Evolutionary conservation across 2,113 vertebrate species (phyloP).

Genomic region (Paracyprichromis sp.): DNA sequence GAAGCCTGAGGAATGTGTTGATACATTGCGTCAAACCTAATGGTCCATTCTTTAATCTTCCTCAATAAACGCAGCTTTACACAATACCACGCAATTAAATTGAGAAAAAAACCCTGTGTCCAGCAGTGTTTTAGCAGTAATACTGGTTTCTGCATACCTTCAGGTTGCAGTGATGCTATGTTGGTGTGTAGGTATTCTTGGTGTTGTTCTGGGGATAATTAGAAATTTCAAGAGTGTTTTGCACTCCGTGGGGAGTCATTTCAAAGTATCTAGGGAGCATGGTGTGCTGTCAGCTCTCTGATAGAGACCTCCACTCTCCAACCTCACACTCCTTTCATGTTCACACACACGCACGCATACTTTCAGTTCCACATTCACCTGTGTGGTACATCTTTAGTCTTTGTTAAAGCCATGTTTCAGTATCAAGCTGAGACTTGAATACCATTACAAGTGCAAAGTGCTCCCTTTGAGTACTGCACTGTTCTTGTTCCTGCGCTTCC

Average conservation of each 20-base stretch:
- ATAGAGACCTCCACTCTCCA: neutral
- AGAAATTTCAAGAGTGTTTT: conserved; percentile 54
- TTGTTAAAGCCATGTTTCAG: conserved; percentile 29
- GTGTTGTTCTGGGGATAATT: conserved; percentile 42
- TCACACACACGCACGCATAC: neutral
- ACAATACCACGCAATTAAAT: neutral
- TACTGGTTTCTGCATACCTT: neutral
- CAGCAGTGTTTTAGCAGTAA: neutral
- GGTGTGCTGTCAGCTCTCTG: conserved; percentile 16
- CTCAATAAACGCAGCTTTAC: neutral
- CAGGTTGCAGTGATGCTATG: neutral
- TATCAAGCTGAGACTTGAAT: conserved; percentile 53
- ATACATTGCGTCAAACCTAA: neutral
- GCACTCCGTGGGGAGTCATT: conserved; percentile 42
- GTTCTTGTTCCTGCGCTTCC: conserved; percentile 2
- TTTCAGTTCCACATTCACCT: conserved; percentile 21
- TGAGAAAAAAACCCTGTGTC: neutral
- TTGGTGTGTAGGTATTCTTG: conserved; percentile 3
- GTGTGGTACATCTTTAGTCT: conserved; percentile 44
- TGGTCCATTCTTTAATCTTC: neutral
- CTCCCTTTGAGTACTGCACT: conserved; percentile 39
- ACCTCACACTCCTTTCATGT: neutral
- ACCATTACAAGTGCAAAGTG: conserved; percentile 53
- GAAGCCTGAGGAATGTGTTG: neutral
- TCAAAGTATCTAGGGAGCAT: conserved; percentile 22